Evolutionary conservation across 2,888 invertebrate genomes (phyloP), one percentile per base, ranked within the genome.

Genomic region (Myopa tessellatipennis): DNA sequence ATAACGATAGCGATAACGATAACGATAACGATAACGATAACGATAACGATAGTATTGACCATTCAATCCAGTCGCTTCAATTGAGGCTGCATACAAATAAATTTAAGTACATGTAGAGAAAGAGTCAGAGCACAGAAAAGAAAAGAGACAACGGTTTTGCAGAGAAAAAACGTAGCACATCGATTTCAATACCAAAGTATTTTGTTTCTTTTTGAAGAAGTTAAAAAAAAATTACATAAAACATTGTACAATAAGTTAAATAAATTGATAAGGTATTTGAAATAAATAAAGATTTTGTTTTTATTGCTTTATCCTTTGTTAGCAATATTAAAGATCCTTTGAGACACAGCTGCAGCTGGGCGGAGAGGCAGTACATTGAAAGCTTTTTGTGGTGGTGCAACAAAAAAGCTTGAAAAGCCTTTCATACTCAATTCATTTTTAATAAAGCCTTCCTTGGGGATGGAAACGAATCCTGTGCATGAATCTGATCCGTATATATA

Each of bases 61-160:
- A 65, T 68, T 60, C 60, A 75, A 34, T 40, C 40, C 60, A 75
- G 61, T 40, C 18, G 16, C 60, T 61, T 68, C 40, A 75, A 75
- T 67, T 14, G 14, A 45, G 40, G 36, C 34, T 16, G 38, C 38
- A 10, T 68, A 50, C 63, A 68, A 65, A 50, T 36, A 14, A 55
- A 69, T 69, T 26, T 18, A 70, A 52, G 26, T 65, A 52, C 68
- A 77, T 55, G 38, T 71, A 77, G 52, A 73, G 55, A 73, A 68
- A 68, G 73, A 73, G 40, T 60, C 61, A 77, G 75, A 77, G 70
- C 68, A 72, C 67, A 72, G 45, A 68, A 71, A 68, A 73, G 65
- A 45, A 77, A 40, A 68, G 68, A 80, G 77, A 82, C 81, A 79
- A 80, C 79, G 81, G 81, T 77, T 82, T 82, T 82, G 80, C 71